phyloP scores from a whole-genome alignment of 2,888 invertebrate genomes.

The Frankliniella fusca region DNA sequence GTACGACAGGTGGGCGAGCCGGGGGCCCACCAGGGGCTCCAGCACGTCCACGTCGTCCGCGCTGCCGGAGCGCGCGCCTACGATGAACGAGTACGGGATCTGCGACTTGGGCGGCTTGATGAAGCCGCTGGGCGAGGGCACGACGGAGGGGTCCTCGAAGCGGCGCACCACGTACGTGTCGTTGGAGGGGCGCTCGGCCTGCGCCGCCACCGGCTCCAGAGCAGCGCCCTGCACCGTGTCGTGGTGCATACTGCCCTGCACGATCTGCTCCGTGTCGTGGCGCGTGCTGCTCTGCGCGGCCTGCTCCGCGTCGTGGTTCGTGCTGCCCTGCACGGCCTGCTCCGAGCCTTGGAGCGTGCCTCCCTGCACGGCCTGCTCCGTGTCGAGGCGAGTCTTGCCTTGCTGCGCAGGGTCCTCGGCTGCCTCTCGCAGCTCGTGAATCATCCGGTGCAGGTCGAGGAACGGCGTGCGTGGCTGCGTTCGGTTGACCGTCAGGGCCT shows the following conservation, averaged over 20 bases:
- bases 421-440: not conserved
- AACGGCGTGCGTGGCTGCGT: not conserved
- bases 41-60: conserved; percentile 12
- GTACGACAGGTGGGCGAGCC: not conserved
- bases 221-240: not conserved
- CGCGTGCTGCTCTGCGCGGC: not conserved
- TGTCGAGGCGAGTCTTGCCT: not conserved
- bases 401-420: not conserved
- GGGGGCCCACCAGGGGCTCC: conserved; percentile 20
- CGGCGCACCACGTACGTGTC: not conserved
- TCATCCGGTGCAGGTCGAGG: conserved; percentile 1
- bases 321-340: not conserved
- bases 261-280: not conserved
- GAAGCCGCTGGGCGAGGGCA: not conserved
- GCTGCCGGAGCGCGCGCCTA: not conserved
- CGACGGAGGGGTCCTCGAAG: not conserved
- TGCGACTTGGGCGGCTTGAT: conserved; percentile 13
- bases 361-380: not conserved
- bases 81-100: conserved; percentile 14
- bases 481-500: not conserved
- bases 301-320: not conserved
- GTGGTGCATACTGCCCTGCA: too few species aligned
- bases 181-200: not conserved
- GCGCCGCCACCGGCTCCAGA: not conserved
- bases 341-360: not conserved